Evolutionary conservation across 2,113 vertebrate species (phyloP).

Genomic region (Corapipo altera): DNA sequence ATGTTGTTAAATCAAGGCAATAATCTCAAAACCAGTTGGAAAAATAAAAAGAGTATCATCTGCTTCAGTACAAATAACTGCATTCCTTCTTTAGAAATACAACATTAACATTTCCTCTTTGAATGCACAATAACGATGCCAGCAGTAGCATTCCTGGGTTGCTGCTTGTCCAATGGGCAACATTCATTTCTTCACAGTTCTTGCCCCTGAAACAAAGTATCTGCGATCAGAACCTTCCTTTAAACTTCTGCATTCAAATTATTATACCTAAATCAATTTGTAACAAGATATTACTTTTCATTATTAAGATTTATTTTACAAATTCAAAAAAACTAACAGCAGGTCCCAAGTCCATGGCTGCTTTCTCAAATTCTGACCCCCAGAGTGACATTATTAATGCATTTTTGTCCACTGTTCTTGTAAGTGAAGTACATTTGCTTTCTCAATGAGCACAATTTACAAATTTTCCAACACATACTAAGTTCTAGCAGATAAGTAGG

Average conservation of each 20-base stretch:
- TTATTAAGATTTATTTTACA: not conserved
- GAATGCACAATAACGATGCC: not conserved
- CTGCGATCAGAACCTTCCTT: not conserved
- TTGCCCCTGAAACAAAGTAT: constrained; percentile 66
- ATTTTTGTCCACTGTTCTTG: not conserved
- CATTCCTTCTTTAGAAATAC: constrained; percentile 14
- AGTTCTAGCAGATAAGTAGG: not conserved
- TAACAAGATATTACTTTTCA: not conserved
- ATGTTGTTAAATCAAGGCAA: constrained; percentile 38
- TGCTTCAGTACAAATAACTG: constrained; percentile 4
- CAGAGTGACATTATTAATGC: not conserved
- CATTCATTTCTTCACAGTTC: constrained; percentile 47
- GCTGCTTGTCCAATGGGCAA: not conserved
- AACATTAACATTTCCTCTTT: not conserved
- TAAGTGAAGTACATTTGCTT: not conserved
- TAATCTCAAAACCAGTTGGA: constrained; percentile 21
- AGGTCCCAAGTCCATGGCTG: not conserved
- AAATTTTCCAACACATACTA: not conserved
- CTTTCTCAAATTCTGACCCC: not conserved
- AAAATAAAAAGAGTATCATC: not conserved
- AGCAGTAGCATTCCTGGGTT: not conserved
- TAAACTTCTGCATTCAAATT: not conserved
- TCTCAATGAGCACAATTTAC: not conserved
- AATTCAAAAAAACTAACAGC: not conserved
- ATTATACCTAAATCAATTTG: not conserved